Conservation (phyloP, 2,888 invertebrate species). For the Drosophila pegasa region DNA sequence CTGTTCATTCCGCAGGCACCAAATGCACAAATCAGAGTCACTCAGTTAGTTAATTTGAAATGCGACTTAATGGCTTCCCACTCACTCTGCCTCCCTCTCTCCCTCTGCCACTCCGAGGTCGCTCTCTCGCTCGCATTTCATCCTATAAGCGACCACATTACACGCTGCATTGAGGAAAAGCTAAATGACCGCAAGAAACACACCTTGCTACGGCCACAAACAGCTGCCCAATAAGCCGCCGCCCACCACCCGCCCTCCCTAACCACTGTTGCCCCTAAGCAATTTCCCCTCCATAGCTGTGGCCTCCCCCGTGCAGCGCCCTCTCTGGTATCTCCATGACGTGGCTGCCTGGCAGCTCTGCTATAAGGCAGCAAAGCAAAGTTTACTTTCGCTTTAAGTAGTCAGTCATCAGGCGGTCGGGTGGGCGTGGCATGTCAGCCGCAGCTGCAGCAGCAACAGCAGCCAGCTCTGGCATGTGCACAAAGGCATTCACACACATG, state of each 20-base stretch:
- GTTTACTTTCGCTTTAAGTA: slow-evolving; percentile 77
- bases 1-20: not conserved
- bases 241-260: not conserved
- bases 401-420: slow-evolving; percentile 47
- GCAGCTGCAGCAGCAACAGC: slow-evolving; percentile 47
- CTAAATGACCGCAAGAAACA: slow-evolving; percentile 76
- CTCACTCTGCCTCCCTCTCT: not conserved
- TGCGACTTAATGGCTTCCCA: slow-evolving; percentile 19
- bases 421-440: slow-evolving; percentile 38
- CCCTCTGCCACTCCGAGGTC: not conserved
- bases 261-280: not conserved
- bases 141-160: slow-evolving; percentile 72
- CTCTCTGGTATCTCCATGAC: slow-evolving; percentile 1
- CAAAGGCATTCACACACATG: slow-evolving; percentile 10
- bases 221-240: slow-evolving; percentile 8
- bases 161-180: slow-evolving; percentile 72
- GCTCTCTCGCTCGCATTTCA: slow-evolving; percentile 25
- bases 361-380: slow-evolving; percentile 60
- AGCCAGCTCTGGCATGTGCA: slow-evolving; percentile 43
- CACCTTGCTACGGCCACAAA: slow-evolving; percentile 53
- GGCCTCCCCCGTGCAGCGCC: too few relatives aligned
- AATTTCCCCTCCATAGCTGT: not conserved
- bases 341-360: slow-evolving; percentile 36
- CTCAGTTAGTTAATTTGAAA: slow-evolving; percentile 20
- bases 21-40: slow-evolving; percentile 30